Base-by-base conservation (phyloP, 2,888 invertebrate species). In the Cristatella mucedo region DNA sequence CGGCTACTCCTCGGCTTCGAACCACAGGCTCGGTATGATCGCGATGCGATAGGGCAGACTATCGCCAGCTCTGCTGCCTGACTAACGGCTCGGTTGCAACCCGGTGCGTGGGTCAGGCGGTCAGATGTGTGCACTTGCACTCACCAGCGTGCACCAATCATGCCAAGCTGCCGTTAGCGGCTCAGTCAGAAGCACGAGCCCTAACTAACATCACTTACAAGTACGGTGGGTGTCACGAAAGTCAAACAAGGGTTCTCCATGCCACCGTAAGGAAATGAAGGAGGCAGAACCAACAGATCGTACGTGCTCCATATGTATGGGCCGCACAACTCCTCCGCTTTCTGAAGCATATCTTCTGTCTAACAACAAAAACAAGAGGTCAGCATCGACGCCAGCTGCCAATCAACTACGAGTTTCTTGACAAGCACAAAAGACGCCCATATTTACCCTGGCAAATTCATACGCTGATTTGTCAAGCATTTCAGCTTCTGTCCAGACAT, bases 181-280 rank as follows among this genome's bases (percentile, higher is more conserved):
- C n/a, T n/a, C n/a, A n/a, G n/a, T n/a, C n/a, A n/a, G n/a, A n/a
- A n/a, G n/a, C n/a, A n/a, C n/a, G 26, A 9, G n/a, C n/a, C n/a
- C n/a, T n/a, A n/a, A n/a, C n/a, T n/a, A n/a, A n/a, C n/a, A 40
- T 22, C 20, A 58, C 71, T 71, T 62, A 80, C 81, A 69, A 93
- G 67, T 36, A 89, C 58, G 0, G 91, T 89, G 3, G 91, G 91
- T 0, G 91, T 89, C 2, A 89, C 80, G 67, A 93, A 93, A 0
- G 89, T 91, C 36, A 93, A 68, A 60, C 89, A 89, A 0, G 91
- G 91, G 70, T 93, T 91, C 67, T 93, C 91, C 91, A 93, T 93
- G 16, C 91, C 91, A 1, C 91, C 91, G 60, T 77, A 89, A 0
- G 91, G 86, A 70, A 91, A 93, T 47, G 81, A 80, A 1, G 89